Evolutionary conservation across 2,888 invertebrate genomes (phyloP), one percentile per base, ranked within the genome.

Genomic region (Vanessa cardui): DNA sequence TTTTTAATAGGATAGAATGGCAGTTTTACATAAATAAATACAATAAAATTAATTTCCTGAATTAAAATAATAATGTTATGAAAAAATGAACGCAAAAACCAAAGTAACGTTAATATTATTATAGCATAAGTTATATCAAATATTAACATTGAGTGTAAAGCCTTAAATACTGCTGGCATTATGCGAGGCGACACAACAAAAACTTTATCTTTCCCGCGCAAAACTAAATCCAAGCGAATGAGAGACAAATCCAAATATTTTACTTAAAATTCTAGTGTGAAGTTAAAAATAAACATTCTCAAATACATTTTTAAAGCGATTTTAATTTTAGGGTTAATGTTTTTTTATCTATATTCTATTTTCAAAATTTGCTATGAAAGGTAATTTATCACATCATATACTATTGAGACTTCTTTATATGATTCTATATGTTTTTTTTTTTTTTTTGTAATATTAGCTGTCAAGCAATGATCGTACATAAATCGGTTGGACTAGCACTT

Each of bases 181-280:
- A 62, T 58, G 58, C 64, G 61, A 62, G 20, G 67, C 70, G 64
- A 61, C 64, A 50, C 66, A 62, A 66, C 47, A 66, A 49, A 62
- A 60, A 49, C 60, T 63, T 67, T 70, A 67, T 70, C 61, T 52
- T 70, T 64, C 52, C 20, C 67, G 64, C 62, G 66, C 67, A 62
- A 70, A 70, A 64, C 60, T 64, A 70, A 68, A 62, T 61, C 61
- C 66, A 45, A n/a, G 33, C 20, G 49, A 52, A 39, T 59, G 44
- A 50, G 54, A 61, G 47, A 66, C 61, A 60, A 31, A 54, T 61
- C 46, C 21, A 66, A 56, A 39, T 52, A 54, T 60, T 66, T 66
- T 54, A 33, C 47, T 61, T 47, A 47, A 39, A 56, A 56, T 56
- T 39, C n/a, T 18, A 39, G 33, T 56, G 33, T 39, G 26, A 56